These are phyloP conservation scores for Pipistrellus pipistrellus DNA, from an alignment of 2,797 vertebrate species.

Conservation along the genomic window DNA sequence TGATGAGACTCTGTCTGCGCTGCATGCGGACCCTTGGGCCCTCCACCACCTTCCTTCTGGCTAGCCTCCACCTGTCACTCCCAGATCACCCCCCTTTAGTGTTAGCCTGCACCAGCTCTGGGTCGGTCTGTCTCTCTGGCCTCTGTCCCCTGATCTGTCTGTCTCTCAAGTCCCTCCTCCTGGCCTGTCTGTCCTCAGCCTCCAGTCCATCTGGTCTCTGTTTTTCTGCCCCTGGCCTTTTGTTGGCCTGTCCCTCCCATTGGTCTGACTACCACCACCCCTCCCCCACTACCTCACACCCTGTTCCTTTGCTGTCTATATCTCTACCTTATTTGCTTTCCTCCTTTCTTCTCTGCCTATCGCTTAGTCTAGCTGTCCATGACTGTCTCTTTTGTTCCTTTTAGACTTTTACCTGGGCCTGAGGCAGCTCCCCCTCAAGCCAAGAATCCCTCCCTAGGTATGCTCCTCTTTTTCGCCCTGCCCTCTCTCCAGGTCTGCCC, in stretches of 20 bases:
- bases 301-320: not conserved
- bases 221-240: not conserved
- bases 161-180: not conserved
- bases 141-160: not conserved
- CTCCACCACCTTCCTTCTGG: not conserved
- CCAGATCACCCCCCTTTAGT: not conserved
- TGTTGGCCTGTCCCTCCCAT: not conserved
- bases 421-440: not conserved
- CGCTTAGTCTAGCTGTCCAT: not conserved
- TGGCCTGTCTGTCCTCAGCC: not conserved
- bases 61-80: not conserved
- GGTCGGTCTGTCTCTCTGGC: not conserved
- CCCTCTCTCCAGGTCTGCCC: not conserved
- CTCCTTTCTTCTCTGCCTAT: not conserved
- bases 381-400: conserved; percentile 19
- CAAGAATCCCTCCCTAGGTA: not conserved
- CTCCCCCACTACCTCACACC: not conserved
- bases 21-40: not conserved
- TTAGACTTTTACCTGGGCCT: not conserved
- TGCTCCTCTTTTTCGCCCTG: not conserved
- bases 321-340: not conserved
- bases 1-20: not conserved
- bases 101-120: not conserved
- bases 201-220: not conserved
- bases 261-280: not conserved